Percentiles rank a stretch among this genome's conserved stretches.
phyloP scores from a whole-genome alignment of 2,797 vertebrate species.

The Enteromius treurensis region DNA sequence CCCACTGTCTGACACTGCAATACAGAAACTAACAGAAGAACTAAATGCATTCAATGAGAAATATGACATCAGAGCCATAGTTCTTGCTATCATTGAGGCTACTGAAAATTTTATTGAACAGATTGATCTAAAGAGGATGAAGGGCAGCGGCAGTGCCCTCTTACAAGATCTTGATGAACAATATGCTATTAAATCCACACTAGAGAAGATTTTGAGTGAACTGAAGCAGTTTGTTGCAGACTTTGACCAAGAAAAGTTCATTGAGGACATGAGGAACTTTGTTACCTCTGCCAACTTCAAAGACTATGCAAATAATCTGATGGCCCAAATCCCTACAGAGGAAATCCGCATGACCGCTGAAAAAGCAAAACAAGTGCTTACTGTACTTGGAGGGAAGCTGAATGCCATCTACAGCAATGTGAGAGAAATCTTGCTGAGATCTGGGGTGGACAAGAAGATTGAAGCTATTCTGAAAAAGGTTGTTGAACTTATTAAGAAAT shows the following conservation, averaged over 20 bases:
- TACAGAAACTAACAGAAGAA: slow-evolving; percentile 77
- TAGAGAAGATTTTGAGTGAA: slow-evolving; percentile 70
- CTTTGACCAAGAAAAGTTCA: slow-evolving; percentile 71
- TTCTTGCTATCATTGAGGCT: slow-evolving; percentile 74
- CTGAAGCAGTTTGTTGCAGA: slow-evolving; percentile 74
- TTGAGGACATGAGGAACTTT: slow-evolving; percentile 69
- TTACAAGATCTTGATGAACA: slow-evolving; percentile 78
- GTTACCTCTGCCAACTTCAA: slow-evolving; percentile 68
- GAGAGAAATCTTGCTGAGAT: slow-evolving; percentile 76
- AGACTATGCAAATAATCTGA: slow-evolving; percentile 64
- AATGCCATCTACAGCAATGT: slow-evolving; percentile 73
- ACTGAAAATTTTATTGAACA: slow-evolving; percentile 70
- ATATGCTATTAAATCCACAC: slow-evolving; percentile 72
- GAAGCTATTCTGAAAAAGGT: slow-evolving; percentile 80
- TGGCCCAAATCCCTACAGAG: slow-evolving; percentile 66
- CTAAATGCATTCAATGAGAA: slow-evolving; percentile 78
- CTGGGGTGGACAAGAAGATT: slow-evolving; percentile 80
- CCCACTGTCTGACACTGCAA: slow-evolving; percentile 71
- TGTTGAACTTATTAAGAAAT: slow-evolving; percentile 77
- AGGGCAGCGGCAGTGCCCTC: slow-evolving; percentile 75
- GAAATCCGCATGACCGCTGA: slow-evolving; percentile 68
- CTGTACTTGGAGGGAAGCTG: slow-evolving; percentile 80
- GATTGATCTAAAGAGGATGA: slow-evolving; percentile 77
- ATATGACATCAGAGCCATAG: slow-evolving; percentile 75
- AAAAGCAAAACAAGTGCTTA: slow-evolving; percentile 67